Evolutionary conservation across 2,888 invertebrate genomes (phyloP), one percentile per base, ranked within the genome.

Genomic region (Digitonthophagus gazella): DNA sequence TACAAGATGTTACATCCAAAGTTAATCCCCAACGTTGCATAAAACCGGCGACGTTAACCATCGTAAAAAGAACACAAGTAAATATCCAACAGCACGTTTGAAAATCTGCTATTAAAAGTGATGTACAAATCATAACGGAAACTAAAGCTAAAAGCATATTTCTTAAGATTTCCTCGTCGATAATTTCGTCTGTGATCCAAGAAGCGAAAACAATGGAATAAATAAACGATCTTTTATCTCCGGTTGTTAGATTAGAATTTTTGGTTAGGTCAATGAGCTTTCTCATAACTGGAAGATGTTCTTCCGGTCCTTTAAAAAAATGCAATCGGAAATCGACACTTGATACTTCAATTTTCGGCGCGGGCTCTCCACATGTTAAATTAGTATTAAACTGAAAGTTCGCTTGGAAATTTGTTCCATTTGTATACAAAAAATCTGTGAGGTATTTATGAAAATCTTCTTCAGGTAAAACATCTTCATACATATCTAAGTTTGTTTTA

Each of bases 21-120:
- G 93, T 92, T 79, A 93, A 85, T 2, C 91, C 92, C 93, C 93
- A 93, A 73, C 89, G 86, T 78, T 91, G 90, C 91, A 93, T 92
- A 78, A 89, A 90, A 0, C 93, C 93, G 74, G 90, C 87, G 8
- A 92, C 91, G 77, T 92, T 90, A 55, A 87, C 85, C 81, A 93
- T 86, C 0, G 93, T 93, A 73, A 93, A 82, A 54, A 92, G 80
- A 14, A 92, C 91, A 77, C 92, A 91, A 16, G 90, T 79, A 75
- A 93, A 89, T 76, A 94, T 92, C 89, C 93, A 91, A 68, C 91
- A 84, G 81, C 93, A 93, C 74, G 91, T 90, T 80, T 90, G 89
- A 11, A 91, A 78, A 81, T 93, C 91, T 5, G 91, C 91, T 73
- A 94, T 91, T 19, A 95, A 84, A 19, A 93, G 78, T 11, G 90